Conservation (phyloP, 2,888 invertebrate species). For the Mimachlamys varia region DNA sequence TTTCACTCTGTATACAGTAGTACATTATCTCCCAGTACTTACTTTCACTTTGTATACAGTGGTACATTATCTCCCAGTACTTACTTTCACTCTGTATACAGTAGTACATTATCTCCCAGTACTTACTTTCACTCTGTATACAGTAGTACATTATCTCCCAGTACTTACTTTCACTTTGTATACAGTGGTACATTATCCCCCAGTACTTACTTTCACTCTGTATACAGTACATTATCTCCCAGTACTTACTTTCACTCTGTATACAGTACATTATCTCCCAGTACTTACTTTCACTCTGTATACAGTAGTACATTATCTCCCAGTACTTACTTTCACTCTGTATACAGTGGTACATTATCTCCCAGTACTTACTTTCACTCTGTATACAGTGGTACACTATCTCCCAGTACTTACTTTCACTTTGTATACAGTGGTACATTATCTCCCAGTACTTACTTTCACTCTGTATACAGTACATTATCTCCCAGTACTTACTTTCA, state of each 20-base stretch:
- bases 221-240: slow-evolving; percentile 94
- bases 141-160: slow-evolving; percentile 93
- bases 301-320: slow-evolving; percentile 95
- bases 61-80: slow-evolving; percentile 89
- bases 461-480: slow-evolving; percentile 97
- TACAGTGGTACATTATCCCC: slow-evolving; percentile 94
- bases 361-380: slow-evolving; percentile 88
- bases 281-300: slow-evolving; percentile 91
- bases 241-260: slow-evolving; percentile 90
- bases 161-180: slow-evolving; percentile 91
- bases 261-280: slow-evolving; percentile 94
- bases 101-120: slow-evolving; percentile 91
- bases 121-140: slow-evolving; percentile 93
- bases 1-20: slow-evolving; percentile 97
- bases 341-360: slow-evolving; percentile 97
- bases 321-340: slow-evolving; percentile 90
- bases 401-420: slow-evolving; percentile 87
- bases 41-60: slow-evolving; percentile 97
- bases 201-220: slow-evolving; percentile 90
- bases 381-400: slow-evolving; percentile 98
- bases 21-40: slow-evolving; percentile 89
- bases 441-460: slow-evolving; percentile 89
- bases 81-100: slow-evolving; percentile 95
- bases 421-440: slow-evolving; percentile 96
- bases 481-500: slow-evolving; percentile 87